A percentile compares a stretch with the other conserved stretches of the same genome.
These are phyloP conservation scores for Turnix velox DNA, from an alignment of 2,113 vertebrate genomes.

Conservation along the genomic window DNA sequence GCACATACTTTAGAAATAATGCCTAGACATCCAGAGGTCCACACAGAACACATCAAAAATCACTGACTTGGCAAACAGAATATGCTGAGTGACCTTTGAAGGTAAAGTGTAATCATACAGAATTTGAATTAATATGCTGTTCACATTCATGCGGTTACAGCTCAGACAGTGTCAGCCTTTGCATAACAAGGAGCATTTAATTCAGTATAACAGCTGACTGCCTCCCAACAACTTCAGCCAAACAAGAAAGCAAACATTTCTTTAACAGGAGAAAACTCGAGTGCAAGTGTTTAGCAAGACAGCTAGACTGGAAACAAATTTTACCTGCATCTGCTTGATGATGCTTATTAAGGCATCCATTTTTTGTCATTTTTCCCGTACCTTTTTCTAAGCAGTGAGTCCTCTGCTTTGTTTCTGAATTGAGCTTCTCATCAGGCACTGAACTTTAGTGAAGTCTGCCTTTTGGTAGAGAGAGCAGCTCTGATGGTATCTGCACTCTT, in stretches of 20 bases:
- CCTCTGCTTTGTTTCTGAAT: not conserved
- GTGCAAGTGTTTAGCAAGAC: not conserved
- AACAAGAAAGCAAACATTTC: not conserved
- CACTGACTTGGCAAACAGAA: not conserved
- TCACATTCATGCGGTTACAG: not conserved
- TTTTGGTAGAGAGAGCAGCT: not conserved
- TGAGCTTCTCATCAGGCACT: not conserved
- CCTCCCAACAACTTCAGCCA: not conserved
- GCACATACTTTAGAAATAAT: not conserved
- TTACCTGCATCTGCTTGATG: not conserved
- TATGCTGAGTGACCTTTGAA: slow-evolving; percentile 27
- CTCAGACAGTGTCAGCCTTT: slow-evolving; percentile 1
- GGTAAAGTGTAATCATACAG: slow-evolving; percentile 1
- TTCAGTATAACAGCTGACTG: not conserved
- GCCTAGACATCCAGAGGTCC: not conserved
- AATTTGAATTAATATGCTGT: slow-evolving; percentile 20
- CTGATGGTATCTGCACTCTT: not conserved
- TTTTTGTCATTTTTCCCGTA: not conserved
- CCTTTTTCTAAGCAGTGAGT: not conserved
- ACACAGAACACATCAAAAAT: not conserved
- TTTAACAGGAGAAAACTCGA: not conserved
- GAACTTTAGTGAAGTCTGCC: not conserved
- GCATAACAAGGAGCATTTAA: slow-evolving; percentile 14
- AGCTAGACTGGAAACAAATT: not conserved
- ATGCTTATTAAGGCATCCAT: not conserved